Evolutionary conservation across 2,113 vertebrate species (phyloP), one percentile per base, ranked within the genome.

Genomic region (Datnioides undecimradiatus): DNA sequence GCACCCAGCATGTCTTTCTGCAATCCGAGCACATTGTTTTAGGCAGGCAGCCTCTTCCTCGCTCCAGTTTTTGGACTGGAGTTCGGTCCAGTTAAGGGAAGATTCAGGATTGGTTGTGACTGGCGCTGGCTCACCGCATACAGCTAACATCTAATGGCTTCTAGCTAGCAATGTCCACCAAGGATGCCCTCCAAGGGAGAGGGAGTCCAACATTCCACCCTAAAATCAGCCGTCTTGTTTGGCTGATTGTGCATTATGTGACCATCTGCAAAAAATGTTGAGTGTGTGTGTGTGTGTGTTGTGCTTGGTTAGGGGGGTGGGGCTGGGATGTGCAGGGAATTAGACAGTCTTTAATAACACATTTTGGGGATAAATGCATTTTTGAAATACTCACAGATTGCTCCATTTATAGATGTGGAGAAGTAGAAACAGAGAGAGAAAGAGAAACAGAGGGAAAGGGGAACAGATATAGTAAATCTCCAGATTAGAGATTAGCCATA

Each of bases 401-500:
- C 90, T 93, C 93, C 90, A 92, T 95, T 94, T 94, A 92, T 93
- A 93, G 87, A 93, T 75, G 80, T 79, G 79, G 88, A 88, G 83
- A 90, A 83, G 71, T 73, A 69, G 73, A 81, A 90, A 83, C 70
- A 82, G 79, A 75, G 82, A 82, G 83, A 68, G 57, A 64, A 57
- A 77, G 76, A 67, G 81, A 82, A 85, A 81, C 77, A 81, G 86
- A 83, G 84, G 74, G 78, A 88, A 76, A 89, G 81, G 76, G 82
- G 90, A 76, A 73, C 85, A 89, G 90, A 91, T 88, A 87, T 90
- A 92, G 89, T 93, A 94, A 95, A 95, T 94, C 94, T 95, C 92
- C 94, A 95, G 94, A 95, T 95, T 95, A 95, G 92, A 95, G 94
- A 95, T 95, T 95, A 95, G 82, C 90, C 84, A 79, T 90, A 92